phyloP scores from a whole-genome alignment of 2,113 vertebrate genomes.

The Cinclus cinclus region DNA sequence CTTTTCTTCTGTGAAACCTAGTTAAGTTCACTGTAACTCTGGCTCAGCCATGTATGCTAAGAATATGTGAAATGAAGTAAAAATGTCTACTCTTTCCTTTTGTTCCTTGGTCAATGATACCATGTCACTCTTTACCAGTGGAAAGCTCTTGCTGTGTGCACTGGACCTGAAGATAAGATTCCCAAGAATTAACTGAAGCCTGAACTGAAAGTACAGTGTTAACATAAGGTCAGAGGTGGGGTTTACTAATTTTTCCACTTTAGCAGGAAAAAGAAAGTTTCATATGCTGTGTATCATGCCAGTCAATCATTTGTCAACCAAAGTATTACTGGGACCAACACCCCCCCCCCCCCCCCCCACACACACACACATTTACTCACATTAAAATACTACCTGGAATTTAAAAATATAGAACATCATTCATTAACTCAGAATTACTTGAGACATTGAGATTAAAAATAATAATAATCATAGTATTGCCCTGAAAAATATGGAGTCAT shows the following conservation, averaged over 20 bases:
- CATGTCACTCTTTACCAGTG: neutral
- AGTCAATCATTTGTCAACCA: neutral
- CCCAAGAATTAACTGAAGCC: neutral
- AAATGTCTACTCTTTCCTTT: neutral
- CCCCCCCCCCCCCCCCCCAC: no score
- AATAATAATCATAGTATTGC: neutral
- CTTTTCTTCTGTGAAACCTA: neutral
- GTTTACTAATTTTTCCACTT: neutral
- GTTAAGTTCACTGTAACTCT: neutral
- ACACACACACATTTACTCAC: neutral
- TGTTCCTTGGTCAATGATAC: neutral
- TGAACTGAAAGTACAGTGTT: neutral
- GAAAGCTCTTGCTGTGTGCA: neutral
- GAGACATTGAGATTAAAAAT: neutral
- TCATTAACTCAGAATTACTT: neutral
- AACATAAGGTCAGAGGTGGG: neutral
- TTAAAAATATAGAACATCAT: neutral
- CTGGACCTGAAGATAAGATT: neutral
- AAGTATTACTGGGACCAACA: neutral
- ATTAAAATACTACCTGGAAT: neutral
- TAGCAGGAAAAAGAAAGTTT: neutral
- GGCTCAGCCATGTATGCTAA: neutral
- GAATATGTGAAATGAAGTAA: neutral
- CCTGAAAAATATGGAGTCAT: neutral
- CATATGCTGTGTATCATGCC: neutral